Evolutionary conservation across 2,888 invertebrate genomes (phyloP).

Genomic region (Xiphydria camelus): DNA sequence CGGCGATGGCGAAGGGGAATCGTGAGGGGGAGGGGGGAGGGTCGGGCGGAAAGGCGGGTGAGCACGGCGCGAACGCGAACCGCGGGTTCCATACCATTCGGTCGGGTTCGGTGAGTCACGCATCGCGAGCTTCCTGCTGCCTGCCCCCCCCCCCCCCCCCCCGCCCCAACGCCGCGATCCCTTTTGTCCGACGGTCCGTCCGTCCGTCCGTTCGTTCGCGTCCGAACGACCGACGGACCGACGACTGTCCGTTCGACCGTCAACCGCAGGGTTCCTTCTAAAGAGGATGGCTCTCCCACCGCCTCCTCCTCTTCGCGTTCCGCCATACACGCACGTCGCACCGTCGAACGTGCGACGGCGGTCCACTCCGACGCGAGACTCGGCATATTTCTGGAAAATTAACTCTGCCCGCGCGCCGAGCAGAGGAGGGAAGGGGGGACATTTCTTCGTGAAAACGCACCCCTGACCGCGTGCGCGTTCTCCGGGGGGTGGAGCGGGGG

Average conservation of each 20-base stretch:
- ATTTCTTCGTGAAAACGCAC: slow-evolving; percentile 7
- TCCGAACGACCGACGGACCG: slow-evolving; percentile 35
- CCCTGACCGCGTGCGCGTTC: slow-evolving; percentile 5
- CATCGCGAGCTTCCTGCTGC: slow-evolving; percentile 57
- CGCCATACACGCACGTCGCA: slow-evolving; percentile 19
- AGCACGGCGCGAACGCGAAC: slow-evolving; percentile 48
- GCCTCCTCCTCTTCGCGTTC: slow-evolving; percentile 11
- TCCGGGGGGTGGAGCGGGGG: slow-evolving; percentile 17
- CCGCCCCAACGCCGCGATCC: slow-evolving; percentile 37
- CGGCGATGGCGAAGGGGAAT: slow-evolving; percentile 19
- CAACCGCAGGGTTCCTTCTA: slow-evolving; percentile 55
- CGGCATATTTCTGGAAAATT: slow-evolving; percentile 34
- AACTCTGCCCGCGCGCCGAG: slow-evolving; percentile 26
- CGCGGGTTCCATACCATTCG: slow-evolving; percentile 48
- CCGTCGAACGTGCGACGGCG: slow-evolving; percentile 7
- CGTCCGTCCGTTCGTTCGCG: slow-evolving; percentile 31
- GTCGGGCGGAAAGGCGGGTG: slow-evolving; percentile 9
- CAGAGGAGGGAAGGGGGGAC: slow-evolving; percentile 11
- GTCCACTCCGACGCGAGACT: slow-evolving; percentile 21
- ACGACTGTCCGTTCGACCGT: slow-evolving; percentile 49
- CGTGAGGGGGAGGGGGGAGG: slow-evolving; percentile 22
- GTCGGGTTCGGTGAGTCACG: slow-evolving; percentile 55
- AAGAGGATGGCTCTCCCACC: slow-evolving; percentile 42
- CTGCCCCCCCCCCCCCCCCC: slow-evolving; percentile 18
- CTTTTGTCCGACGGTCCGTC: slow-evolving; percentile 43